Evolutionary conservation across 2,113 vertebrate species (phyloP), one percentile per base, ranked within the genome.

Genomic region (Melanerpes formicivorus): DNA sequence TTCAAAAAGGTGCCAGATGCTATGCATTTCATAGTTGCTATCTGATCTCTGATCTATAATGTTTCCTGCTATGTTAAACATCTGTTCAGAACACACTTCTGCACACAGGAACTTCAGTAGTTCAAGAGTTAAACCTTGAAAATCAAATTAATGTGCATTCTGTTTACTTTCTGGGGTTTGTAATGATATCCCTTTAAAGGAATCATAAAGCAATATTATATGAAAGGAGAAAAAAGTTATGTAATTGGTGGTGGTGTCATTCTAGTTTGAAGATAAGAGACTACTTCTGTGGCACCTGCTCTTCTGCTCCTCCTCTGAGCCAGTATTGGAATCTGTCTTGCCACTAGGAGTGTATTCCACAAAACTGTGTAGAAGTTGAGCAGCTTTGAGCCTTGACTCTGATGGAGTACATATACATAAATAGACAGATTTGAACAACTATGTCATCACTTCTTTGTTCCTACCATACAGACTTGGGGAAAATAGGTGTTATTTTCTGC

Each of bases 1-100:
- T 87, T 94, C 71, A 79, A 84, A 93, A 93, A 94, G 60, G 87
- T 94, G 92, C 90, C 92, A 96, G 90, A 95, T 93, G 80, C 90
- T 94, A 76, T 54, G 90, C 56, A 92, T 87, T 92, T 96, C 82
- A 78, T 55, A 87, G 90, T 30, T 88, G 74, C 74, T 92, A 42
- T 92, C 78, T 76, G 56, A 93, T 88, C 67, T 90, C 95, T 87
- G 78, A 96, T 92, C 71, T 92, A 10, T 84, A 67, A 73, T 67
- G 52, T 77, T 96, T 93, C 90, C 88, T 90, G 63, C 88, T 60
- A 88, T 70, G 75, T 93, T 93, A 90, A 92, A 93, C 87, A 94
- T 90, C 84, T 93, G 74, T 67, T 96, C 71, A 84, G 60, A 94
- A 87, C 83, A 84, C 34, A 84, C 30, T 84, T 88, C 64, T 89